Base-by-base conservation (phyloP, 2,888 invertebrate species). In the Cheilosia scutellata region DNA sequence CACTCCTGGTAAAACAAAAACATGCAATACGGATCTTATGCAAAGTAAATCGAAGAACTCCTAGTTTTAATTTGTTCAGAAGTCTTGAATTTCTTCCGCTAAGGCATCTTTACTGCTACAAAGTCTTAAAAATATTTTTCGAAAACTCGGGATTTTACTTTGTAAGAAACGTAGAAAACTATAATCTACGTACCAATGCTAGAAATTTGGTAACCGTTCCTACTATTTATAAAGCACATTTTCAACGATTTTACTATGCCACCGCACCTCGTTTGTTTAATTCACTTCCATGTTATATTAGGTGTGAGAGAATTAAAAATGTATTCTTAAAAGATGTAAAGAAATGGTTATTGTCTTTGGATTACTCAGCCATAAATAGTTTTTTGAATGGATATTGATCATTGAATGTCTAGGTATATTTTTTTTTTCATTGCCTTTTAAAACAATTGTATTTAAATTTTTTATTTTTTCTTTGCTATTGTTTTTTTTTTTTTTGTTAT, bases 221-320 rank as follows among this genome's bases (percentile, higher is more conserved):
- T 20, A 20, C 20, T 20, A 20, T 20, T 20, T 20, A 20, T 20
- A 20, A 20, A 20, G 20, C 42, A 44, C 42, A 42, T 29, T 62
- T 44, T 29, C 4, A n/a, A 31, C n/a, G 20, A n/a, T 63, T 63
- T 31, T 49, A 31, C 31, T 47, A 29, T 49, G 63, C 20, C 16
- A 29, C 25, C 4, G 62, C 62, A 16, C 57, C 44, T 47, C 47
- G 62, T n/a, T 27, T 62, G 44, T 62, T 62, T n/a, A 62, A 62
- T 42, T 27, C 27, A 31, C 29, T 62, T 29, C 29, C 62, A 29
- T 29, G 47, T 44, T 0, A 5, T n/a, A 6, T 62, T 27, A 44
- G 44, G 20, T 62, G n/a, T 31, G 42, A 40, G 42, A 60, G 60
- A 42, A 42, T 42, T 7, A 42, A 42, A 60, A 29, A 31, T 44